Conservation (phyloP, 2,797 vertebrate species). For the Acanthornis magna region DNA sequence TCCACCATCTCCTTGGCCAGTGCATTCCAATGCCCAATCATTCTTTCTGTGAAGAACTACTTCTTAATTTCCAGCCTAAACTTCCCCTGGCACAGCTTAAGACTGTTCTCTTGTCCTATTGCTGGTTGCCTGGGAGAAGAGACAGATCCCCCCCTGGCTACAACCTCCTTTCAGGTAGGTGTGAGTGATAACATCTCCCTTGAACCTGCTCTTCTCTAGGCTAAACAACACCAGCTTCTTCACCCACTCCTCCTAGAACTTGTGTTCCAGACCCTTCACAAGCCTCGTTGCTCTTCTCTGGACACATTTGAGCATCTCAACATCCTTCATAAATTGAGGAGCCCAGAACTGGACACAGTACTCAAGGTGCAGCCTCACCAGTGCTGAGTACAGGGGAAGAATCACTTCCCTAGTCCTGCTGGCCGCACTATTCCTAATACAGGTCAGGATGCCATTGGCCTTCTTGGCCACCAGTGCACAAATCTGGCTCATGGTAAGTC, state of each 20-base stretch:
- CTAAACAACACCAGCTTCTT: background rate
- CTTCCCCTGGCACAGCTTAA: background rate
- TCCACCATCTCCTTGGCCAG: background rate
- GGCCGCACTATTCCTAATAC: background rate
- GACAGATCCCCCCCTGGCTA: background rate
- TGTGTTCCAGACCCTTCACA: background rate
- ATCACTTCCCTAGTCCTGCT: background rate
- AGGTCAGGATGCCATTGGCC: background rate
- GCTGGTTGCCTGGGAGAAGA: background rate
- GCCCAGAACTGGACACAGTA: background rate
- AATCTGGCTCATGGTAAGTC: background rate
- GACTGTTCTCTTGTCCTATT: background rate
- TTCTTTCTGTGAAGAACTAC: background rate
- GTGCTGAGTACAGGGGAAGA: background rate
- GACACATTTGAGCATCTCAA: background rate
- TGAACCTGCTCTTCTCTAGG: background rate
- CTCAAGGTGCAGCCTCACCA: background rate
- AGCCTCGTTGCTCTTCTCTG: background rate
- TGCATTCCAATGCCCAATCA: background rate
- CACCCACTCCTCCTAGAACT: background rate
- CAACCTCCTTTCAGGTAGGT: background rate
- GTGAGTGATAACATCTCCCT: background rate
- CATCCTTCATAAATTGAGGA: background rate
- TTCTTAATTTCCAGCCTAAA: background rate
- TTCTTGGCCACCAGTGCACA: rapidly evolving